Evolutionary conservation across 2,797 vertebrate species (phyloP).

Genomic region (Lepilemur ruficaudatus): DNA sequence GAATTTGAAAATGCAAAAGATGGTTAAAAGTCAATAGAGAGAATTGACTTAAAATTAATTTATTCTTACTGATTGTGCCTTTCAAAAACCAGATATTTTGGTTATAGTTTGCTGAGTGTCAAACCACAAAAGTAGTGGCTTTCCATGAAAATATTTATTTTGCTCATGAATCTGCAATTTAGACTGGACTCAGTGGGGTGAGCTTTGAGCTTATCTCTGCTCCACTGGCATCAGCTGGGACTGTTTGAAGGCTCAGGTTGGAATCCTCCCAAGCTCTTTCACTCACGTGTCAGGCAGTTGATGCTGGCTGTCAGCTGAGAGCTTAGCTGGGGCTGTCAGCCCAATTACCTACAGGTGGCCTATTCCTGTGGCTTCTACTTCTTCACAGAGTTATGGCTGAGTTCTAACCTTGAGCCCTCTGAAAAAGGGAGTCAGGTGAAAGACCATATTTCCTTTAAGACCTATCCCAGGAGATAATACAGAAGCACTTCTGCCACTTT

Average conservation of each 20-base stretch:
- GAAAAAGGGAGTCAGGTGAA: background rate
- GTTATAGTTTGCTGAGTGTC: background rate
- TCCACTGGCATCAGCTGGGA: background rate
- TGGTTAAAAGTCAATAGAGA: constrained; percentile 40
- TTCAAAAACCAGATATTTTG: constrained; percentile 81
- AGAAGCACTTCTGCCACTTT: background rate
- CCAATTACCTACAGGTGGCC: accelerated
- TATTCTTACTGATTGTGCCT: constrained; percentile 77
- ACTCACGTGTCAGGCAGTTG: background rate
- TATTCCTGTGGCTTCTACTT: background rate
- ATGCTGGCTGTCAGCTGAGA: background rate
- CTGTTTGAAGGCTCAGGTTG: background rate
- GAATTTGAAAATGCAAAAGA: constrained; percentile 49
- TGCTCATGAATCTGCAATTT: background rate
- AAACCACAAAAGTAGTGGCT: background rate
- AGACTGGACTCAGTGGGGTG: too few species aligned
- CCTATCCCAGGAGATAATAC: background rate
- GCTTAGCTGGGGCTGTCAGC: background rate
- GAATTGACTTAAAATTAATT: constrained; percentile 72
- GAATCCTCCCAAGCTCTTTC: background rate
- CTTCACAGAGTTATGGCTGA: background rate
- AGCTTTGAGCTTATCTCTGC: background rate
- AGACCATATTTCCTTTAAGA: background rate
- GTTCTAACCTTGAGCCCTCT: background rate
- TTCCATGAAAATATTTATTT: background rate